Base-by-base conservation (phyloP, 2,113 vertebrate species). In the Pseudopipra pipra region DNA sequence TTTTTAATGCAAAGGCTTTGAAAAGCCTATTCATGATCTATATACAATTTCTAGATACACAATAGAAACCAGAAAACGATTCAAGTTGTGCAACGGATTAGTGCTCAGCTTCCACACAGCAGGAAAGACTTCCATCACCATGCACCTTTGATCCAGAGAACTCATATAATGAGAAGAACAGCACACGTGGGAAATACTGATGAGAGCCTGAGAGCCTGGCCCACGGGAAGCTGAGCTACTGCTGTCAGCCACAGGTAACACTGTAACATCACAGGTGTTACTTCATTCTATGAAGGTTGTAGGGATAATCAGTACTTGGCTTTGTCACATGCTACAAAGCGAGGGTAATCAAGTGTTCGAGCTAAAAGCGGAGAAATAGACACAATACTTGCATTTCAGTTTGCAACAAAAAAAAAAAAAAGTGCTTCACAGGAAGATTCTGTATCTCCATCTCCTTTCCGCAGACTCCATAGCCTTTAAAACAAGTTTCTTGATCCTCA, bases 71-170 rank as follows among this genome's bases (percentile, higher is more conserved):
- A 24, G 17, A 39, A 66, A 84, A 62, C 0, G 0, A 55, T 49
- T 86, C 25, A 56, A 24, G 23, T 2, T 67, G 52, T 17, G 27
- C 14, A 58, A 33, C 5, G 22, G 54, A 49, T 76, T 44, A 73
- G 20, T 5, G 14, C 33, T 81, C 20, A 66, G 4, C 47, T 39
- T n/a, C 31, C 56, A 71, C 35, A 59, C 17, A 37, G 62, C 20
- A 82, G 28, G 15, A 95, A 58, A 70, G 19, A 30, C 63, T 76
- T 83, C 24, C 14, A 68, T 27, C 25, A 15, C 27, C 8, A 13
- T 5, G 23, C 13, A 49, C 18, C 61, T 85, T 37, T 54, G 65
- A 89, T 37, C 9, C 56, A 0, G 0, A 37, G 16, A 72, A 49
- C 44, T 63, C 56, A 27, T 14, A 30, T 9, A 52, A 35, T 3